Conservation (phyloP, 2,797 vertebrate genomes). For the Otolemur crassicaudatus region DNA sequence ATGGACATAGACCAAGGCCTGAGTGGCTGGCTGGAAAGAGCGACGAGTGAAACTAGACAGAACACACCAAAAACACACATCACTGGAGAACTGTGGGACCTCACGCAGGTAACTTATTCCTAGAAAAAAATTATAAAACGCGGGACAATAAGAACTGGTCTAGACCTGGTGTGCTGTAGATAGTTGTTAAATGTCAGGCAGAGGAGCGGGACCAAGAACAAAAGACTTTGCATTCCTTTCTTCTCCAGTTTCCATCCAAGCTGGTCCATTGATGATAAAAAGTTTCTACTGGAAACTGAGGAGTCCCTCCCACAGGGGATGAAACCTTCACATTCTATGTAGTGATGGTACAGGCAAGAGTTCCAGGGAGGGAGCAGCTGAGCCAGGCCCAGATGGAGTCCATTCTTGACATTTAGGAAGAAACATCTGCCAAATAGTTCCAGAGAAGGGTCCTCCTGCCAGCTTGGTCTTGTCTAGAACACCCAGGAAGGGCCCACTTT, state of each 20-base stretch:
- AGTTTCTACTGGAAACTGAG: not conserved
- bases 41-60: too few relatives aligned
- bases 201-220: not conserved
- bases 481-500: not conserved
- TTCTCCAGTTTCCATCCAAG: not conserved
- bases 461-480: not conserved
- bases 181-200: not conserved
- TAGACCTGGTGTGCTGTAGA: not conserved
- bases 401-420: not conserved
- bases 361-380: not conserved
- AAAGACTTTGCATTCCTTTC: not conserved
- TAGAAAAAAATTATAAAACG: not conserved
- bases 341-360: not conserved
- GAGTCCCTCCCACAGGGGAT: fast-evolving
- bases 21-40: not conserved
- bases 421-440: not conserved
- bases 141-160: fast-evolving
- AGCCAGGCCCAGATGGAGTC: not conserved
- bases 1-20: not conserved
- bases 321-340: not conserved
- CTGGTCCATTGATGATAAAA: not conserved
- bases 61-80: fast-evolving
- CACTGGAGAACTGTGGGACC: not conserved
- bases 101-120: not conserved
- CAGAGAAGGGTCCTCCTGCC: not conserved